These are phyloP conservation scores for Germaria angustata DNA, from an alignment of 2,888 invertebrate genomes.

Conservation along the genomic window DNA sequence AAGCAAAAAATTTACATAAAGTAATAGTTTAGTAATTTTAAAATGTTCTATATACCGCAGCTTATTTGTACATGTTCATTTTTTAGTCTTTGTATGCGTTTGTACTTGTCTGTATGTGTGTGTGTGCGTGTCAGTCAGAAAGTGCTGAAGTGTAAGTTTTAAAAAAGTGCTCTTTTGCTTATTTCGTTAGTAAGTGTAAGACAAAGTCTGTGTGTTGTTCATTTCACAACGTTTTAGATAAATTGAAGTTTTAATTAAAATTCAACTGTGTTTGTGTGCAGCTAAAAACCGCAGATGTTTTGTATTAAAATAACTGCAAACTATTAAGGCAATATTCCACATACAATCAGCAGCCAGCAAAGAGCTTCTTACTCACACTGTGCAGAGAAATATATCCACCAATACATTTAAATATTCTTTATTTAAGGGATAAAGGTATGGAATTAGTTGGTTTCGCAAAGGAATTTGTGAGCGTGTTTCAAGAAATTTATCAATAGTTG, in stretches of 20 bases:
- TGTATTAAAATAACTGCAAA: constrained; percentile 63
- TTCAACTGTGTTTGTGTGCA: constrained; percentile 68
- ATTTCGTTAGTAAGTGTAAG: not conserved
- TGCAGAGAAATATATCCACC: not conserved
- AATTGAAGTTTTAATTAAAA: constrained; percentile 77
- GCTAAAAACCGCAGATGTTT: constrained; percentile 67
- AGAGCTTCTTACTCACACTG: not conserved
- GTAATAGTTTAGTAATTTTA: not conserved
- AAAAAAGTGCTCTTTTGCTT: constrained; percentile 14
- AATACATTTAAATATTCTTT: not conserved
- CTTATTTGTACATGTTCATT: constrained; percentile 13
- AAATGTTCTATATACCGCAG: constrained; percentile 33
- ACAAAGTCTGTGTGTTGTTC: not conserved
- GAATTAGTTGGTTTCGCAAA: not conserved
- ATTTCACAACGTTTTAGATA: constrained; percentile 59
- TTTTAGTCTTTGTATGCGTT: not conserved
- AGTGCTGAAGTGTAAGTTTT: constrained; percentile 44
- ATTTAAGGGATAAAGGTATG: not conserved
- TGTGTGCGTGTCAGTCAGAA: constrained; percentile 6
- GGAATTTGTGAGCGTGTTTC: not conserved
- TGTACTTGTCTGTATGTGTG: not conserved
- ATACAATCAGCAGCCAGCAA: not conserved
- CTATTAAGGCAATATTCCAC: constrained; percentile 51
- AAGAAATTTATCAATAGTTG: constrained; percentile 21
- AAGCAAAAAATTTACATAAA: constrained; percentile 8